These are phyloP conservation scores for Paratilapia polleni DNA, from an alignment of 2,113 vertebrate genomes.

Conservation along the genomic window DNA sequence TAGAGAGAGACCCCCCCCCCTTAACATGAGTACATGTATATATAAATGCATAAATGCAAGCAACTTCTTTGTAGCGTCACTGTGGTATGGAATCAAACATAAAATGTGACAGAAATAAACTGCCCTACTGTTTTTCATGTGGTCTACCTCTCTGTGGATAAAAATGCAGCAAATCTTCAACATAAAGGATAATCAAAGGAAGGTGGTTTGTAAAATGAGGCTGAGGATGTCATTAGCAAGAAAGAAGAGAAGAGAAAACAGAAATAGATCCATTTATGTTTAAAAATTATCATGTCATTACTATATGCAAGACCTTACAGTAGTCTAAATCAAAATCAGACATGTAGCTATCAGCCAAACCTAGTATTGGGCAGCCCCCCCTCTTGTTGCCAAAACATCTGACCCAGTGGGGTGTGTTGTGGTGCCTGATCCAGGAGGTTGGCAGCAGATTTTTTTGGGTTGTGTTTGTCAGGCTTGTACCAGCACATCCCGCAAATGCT, in stretches of 20 bases:
- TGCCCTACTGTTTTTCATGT: not conserved
- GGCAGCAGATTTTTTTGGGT: not conserved
- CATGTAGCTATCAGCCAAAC: not conserved
- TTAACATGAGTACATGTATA: not conserved
- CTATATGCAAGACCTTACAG: not conserved
- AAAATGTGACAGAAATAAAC: not conserved
- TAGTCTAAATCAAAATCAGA: not conserved
- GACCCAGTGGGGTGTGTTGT: not conserved
- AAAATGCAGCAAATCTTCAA: not conserved
- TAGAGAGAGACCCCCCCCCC: not conserved
- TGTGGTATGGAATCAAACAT: not conserved
- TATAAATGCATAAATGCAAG: not conserved
- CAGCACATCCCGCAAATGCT: not conserved
- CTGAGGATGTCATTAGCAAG: not conserved
- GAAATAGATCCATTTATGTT: not conserved
- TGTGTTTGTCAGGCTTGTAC: not conserved
- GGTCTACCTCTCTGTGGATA: slow-evolving; percentile 2
- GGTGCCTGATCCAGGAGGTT: too few species aligned
- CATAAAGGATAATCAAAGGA: slow-evolving; percentile 28
- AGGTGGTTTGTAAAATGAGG: not conserved
- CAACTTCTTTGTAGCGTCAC: not conserved
- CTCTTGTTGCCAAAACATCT: not conserved
- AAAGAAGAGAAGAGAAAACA: not conserved
- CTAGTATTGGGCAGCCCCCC: not conserved
- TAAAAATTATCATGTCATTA: not conserved